Conservation (phyloP, 2,797 vertebrate species). For the Melopsittacus undulatus region DNA sequence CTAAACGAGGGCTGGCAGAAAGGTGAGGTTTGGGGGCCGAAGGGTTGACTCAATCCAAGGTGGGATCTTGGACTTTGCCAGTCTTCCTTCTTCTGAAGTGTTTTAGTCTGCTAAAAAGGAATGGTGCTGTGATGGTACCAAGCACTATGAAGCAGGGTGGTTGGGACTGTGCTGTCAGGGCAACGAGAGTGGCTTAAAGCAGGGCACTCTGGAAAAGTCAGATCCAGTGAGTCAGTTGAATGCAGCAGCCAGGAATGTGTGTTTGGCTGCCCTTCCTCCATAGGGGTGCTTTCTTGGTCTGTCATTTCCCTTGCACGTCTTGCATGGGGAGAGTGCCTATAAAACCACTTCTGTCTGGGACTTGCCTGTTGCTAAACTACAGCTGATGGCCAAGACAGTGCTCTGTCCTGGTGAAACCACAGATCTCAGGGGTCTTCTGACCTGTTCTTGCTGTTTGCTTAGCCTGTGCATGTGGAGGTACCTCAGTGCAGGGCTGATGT, state of each 20-base stretch:
- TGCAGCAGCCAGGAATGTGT: not conserved
- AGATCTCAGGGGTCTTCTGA: not conserved
- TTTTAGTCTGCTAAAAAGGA: not conserved
- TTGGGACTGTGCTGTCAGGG: not conserved
- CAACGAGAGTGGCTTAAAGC: not conserved
- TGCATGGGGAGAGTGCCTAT: not conserved
- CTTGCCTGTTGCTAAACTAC: not conserved
- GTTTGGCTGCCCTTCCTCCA: not conserved
- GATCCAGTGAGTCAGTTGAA: not conserved
- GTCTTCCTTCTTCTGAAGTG: not conserved
- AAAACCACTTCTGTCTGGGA: not conserved
- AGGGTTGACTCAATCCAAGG: not conserved
- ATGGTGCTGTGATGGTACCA: not conserved
- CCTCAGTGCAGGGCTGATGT: not conserved
- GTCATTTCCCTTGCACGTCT: not conserved
- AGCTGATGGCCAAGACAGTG: not conserved
- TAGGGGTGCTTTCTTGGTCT: not conserved
- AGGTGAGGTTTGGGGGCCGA: slow-evolving; percentile 78
- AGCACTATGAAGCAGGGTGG: not conserved
- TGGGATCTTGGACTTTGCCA: not conserved
- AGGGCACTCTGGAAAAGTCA: not conserved
- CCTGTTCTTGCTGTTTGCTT: not conserved
- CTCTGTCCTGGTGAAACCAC: not conserved
- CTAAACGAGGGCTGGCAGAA: slow-evolving; percentile 93
- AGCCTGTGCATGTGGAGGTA: not conserved